Evolutionary conservation across 2,113 vertebrate genomes (phyloP).

Genomic region (Illadopsis cleaveri): DNA sequence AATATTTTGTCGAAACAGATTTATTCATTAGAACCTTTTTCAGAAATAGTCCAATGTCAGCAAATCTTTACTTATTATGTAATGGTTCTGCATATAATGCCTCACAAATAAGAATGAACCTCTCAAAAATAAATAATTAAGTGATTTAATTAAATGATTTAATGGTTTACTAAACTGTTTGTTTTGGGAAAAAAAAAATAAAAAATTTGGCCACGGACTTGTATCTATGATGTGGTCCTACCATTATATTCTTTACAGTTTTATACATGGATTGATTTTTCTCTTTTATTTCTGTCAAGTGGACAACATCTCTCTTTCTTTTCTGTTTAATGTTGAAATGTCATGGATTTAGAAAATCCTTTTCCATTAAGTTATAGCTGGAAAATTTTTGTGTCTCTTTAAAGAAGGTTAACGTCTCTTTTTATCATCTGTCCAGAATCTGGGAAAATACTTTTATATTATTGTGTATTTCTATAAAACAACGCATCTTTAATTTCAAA

Average conservation of each 20-base stretch:
- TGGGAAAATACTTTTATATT: not conserved
- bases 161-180: not conserved
- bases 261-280: not conserved
- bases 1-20: not conserved
- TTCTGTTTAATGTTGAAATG: not conserved
- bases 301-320: not conserved
- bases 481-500: not conserved
- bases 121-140: not conserved
- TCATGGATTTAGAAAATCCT: not conserved
- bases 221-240: not conserved
- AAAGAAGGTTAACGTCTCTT: not conserved
- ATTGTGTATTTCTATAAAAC: not conserved
- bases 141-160: accelerated
- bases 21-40: not conserved
- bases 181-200: not conserved
- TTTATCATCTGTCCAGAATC: not conserved
- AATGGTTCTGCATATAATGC: not conserved
- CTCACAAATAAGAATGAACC: not conserved
- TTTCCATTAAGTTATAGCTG: not conserved
- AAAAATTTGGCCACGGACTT: not conserved
- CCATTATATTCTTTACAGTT: not conserved
- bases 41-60: not conserved
- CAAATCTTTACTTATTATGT: not conserved
- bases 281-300: not conserved
- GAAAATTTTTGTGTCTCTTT: not conserved